Conservation (phyloP, 2,888 invertebrate species). For the Antheraea yamamai region DNA sequence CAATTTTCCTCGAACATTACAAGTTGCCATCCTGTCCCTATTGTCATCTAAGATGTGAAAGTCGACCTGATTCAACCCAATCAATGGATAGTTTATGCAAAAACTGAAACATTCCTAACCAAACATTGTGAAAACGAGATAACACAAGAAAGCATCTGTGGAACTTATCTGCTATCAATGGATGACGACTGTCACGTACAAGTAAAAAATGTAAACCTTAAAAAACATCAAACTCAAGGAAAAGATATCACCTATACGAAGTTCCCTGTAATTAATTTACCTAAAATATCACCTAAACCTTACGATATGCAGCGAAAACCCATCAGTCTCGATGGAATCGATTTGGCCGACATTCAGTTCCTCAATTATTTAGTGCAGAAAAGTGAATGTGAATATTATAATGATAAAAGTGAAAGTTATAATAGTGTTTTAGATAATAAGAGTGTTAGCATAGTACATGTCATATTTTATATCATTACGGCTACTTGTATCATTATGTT, state of each 20-base stretch:
- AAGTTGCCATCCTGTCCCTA: neutral
- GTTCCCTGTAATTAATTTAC: neutral
- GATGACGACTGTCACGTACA: neutral
- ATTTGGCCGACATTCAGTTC: neutral
- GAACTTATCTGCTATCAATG: constrained; percentile 11
- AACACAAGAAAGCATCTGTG: constrained; percentile 9
- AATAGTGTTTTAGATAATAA: no score
- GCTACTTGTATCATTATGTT: no score
- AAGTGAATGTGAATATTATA: neutral
- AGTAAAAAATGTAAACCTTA: neutral
- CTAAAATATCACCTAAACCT: neutral
- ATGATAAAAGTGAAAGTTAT: no score
- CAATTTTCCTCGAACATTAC: neutral
- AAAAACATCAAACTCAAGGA: constrained; percentile 4
- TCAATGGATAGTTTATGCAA: constrained; percentile 14
- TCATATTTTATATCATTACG: no score
- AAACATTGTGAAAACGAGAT: constrained; percentile 18
- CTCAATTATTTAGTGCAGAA: neutral
- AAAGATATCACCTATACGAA: neutral
- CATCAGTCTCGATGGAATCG: neutral
- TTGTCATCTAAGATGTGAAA: neutral
- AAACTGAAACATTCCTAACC: constrained; percentile 13
- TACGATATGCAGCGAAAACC: neutral
- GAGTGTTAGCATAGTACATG: no score
- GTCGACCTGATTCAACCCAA: constrained; percentile 10